phyloP scores from a whole-genome alignment of 2,888 invertebrate genomes.

The Melieria picta region DNA sequence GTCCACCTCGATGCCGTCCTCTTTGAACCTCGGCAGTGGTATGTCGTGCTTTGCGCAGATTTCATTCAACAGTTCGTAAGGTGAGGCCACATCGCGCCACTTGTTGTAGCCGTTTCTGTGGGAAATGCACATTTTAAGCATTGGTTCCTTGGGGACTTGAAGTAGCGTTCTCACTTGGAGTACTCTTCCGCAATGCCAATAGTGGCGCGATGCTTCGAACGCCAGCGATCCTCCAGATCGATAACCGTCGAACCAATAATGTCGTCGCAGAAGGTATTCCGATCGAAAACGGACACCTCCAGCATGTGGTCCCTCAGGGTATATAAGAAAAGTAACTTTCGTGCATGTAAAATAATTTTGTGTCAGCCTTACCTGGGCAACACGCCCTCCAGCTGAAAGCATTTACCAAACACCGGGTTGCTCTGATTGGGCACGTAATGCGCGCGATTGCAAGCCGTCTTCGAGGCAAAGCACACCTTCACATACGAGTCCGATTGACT shows the following conservation, averaged over 20 bases:
- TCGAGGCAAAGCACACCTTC: constrained; percentile 74
- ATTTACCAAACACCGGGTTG: constrained; percentile 87
- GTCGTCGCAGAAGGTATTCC: constrained; percentile 76
- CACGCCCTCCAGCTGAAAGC: constrained; percentile 61
- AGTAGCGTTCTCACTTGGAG: constrained; percentile 69
- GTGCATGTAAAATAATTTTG: neutral
- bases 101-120: constrained; percentile 73
- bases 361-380: constrained; percentile 53
- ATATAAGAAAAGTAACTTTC: constrained; percentile 3
- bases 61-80: constrained; percentile 76
- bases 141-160: neutral
- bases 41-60: constrained; percentile 77
- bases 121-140: neutral
- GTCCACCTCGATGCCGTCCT: constrained; percentile 69
- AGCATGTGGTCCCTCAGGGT: constrained; percentile 74
- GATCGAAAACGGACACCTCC: constrained; percentile 79
- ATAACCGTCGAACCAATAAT: constrained; percentile 86
- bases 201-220: constrained; percentile 79
- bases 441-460: constrained; percentile 74
- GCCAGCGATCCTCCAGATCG: constrained; percentile 88
- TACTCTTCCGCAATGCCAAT: constrained; percentile 81
- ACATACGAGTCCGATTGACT: constrained; percentile 85
- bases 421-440: constrained; percentile 77
- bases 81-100: constrained; percentile 82
- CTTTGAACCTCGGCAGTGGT: constrained; percentile 69